phyloP scores from a whole-genome alignment of 2,113 vertebrate genomes.

The Morone saxatilis region DNA sequence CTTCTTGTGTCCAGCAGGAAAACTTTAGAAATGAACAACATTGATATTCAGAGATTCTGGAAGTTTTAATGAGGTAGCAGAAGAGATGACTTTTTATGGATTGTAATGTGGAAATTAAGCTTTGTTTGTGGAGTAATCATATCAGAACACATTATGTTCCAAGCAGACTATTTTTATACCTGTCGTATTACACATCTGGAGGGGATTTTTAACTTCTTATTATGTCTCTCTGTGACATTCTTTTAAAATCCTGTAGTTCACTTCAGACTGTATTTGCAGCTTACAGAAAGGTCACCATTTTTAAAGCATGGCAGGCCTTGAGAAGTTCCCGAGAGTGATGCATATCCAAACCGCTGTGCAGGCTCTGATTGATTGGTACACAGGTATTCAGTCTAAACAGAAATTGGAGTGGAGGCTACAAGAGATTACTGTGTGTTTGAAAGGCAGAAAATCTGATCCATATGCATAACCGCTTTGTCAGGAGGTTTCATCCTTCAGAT shows the following conservation, averaged over 20 bases:
- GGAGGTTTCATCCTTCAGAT: constrained; percentile 15
- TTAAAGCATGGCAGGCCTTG: constrained; percentile 1
- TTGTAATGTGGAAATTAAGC: too few species aligned
- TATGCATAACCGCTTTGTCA: constrained; percentile 34
- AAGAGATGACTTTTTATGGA: too few species aligned
- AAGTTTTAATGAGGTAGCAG: too few species aligned
- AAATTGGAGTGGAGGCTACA: constrained; percentile 3
- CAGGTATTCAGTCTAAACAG: neutral
- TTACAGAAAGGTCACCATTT: constrained; percentile 49
- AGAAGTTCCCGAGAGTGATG: constrained; percentile 41
- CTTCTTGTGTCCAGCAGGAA: too few species aligned
- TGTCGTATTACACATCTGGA: too few species aligned
- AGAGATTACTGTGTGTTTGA: constrained; percentile 31
- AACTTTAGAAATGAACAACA: too few species aligned
- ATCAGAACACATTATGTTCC: too few species aligned
- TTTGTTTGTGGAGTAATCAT: too few species aligned
- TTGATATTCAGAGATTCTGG: too few species aligned
- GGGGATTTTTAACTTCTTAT: neutral
- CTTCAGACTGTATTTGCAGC: constrained; percentile 41
- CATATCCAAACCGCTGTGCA: constrained; percentile 38
- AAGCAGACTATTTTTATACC: too few species aligned
- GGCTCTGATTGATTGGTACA: constrained; percentile 37
- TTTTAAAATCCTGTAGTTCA: constrained; percentile 35
- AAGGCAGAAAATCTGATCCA: constrained; percentile 31
- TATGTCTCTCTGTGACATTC: constrained; percentile 27